A percentile compares a stretch with the other conserved stretches of the same genome.
Conservation (phyloP, 2,797 vertebrate species). For the Urosaurus nigricauda region DNA sequence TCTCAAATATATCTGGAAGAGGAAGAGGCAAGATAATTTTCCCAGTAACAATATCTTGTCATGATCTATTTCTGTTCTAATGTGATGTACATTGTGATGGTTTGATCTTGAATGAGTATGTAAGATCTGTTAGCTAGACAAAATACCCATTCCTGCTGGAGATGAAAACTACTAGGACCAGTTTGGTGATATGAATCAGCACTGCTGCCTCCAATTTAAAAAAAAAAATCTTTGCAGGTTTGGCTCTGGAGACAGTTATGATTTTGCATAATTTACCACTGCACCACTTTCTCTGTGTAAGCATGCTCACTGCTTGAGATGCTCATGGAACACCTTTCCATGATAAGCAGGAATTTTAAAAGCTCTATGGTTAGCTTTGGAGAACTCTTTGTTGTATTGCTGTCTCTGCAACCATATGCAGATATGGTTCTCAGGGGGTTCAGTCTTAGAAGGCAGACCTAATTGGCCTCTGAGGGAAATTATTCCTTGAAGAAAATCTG, state of each 20-base stretch:
- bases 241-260: background rate
- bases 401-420: background rate
- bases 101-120: background rate
- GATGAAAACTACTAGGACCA: background rate
- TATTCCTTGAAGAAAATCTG: background rate
- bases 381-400: background rate
- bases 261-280: background rate
- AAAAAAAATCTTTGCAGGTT: background rate
- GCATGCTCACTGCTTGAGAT: no score
- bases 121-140: background rate
- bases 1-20: no score
- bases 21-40: no score
- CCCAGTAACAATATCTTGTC: background rate
- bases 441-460: background rate
- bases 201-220: background rate
- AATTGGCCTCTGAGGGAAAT: background rate
- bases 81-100: background rate
- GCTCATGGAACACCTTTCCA: no score
- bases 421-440: background rate
- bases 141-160: background rate
- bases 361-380: background rate
- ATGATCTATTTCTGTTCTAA: background rate
- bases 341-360: background rate
- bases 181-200: background rate
- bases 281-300: background rate